These are phyloP conservation scores for Drosophila sturtevanti DNA, from an alignment of 1,140 invertebrate species.

Conservation along the genomic window DNA sequence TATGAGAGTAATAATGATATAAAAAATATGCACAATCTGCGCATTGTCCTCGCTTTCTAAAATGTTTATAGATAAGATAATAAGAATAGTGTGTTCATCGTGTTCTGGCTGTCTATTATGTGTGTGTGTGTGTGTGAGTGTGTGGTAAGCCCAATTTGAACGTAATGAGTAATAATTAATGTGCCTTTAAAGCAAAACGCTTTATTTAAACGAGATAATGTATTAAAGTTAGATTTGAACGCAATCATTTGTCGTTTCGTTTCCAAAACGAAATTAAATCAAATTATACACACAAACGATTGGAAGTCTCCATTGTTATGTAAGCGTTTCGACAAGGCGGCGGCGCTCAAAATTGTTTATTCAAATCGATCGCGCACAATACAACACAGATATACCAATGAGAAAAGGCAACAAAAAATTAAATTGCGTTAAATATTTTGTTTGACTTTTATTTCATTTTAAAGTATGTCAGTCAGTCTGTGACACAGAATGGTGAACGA, in stretches of 20 bases:
- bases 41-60: constrained; percentile 11
- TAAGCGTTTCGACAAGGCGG: constrained; percentile 59
- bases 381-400: constrained; percentile 1
- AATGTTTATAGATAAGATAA: constrained; percentile 5
- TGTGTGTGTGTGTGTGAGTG: background rate
- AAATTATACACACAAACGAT: constrained; percentile 36
- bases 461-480: constrained; percentile 71
- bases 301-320: constrained; percentile 50
- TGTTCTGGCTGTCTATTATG: background rate
- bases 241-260: constrained; percentile 14
- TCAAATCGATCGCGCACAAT: constrained; percentile 61
- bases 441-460: constrained; percentile 1
- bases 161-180: constrained; percentile 68
- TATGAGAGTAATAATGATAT: background rate
- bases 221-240: constrained; percentile 52
- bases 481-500: constrained; percentile 8
- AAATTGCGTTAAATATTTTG: constrained; percentile 58
- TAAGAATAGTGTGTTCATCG: constrained; percentile 1
- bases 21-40: constrained; percentile 4
- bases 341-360: constrained; percentile 63
- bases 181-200: constrained; percentile 22
- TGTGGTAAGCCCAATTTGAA: constrained; percentile 29
- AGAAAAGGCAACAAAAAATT: background rate
- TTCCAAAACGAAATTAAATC: constrained; percentile 37
- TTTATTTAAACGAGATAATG: constrained; percentile 12